A percentile compares a stretch with the other conserved stretches of the same genome.
These are phyloP conservation scores for Phymatocera aterrima DNA, from an alignment of 2,888 invertebrate genomes.

Conservation along the genomic window DNA sequence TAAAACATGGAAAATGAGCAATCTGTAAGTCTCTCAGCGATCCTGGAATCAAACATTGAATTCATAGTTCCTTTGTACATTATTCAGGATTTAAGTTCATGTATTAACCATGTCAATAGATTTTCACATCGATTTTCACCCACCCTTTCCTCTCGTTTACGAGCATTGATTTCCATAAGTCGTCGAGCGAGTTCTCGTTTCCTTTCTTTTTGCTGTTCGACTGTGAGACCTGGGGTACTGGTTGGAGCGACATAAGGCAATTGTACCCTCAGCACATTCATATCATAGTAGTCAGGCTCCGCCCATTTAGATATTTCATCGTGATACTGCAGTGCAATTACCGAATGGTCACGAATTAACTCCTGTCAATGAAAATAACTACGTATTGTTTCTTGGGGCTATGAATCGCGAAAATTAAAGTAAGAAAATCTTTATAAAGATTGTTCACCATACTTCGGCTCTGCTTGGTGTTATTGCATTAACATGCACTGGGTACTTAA, in stretches of 20 bases:
- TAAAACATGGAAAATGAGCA: background rate
- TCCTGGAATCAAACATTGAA: background rate
- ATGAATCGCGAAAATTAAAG: too few species aligned
- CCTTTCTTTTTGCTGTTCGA: slow-evolving; percentile 91
- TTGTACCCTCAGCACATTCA: slow-evolving; percentile 90
- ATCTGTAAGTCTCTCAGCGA: background rate
- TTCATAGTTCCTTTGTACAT: background rate
- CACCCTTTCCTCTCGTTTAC: slow-evolving; percentile 89
- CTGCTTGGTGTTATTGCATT: slow-evolving; percentile 91
- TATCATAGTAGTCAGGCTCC: slow-evolving; percentile 87
- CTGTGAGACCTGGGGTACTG: slow-evolving; percentile 81
- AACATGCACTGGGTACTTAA: slow-evolving; percentile 95
- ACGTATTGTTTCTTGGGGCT: background rate
- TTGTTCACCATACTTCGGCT: slow-evolving; percentile 79
- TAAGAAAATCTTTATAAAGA: background rate
- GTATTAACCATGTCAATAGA: background rate
- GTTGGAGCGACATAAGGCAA: slow-evolving; percentile 86
- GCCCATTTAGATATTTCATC: slow-evolving; percentile 89
- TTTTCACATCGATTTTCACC: slow-evolving; percentile 43
- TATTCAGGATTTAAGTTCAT: background rate
- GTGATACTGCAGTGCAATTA: slow-evolving; percentile 86
- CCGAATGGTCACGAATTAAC: slow-evolving; percentile 87
- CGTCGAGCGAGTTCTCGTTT: slow-evolving; percentile 90
- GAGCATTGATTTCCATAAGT: slow-evolving; percentile 91
- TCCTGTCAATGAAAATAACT: slow-evolving; percentile 76